These are phyloP conservation scores for Nemurella pictetii DNA, from an alignment of 2,888 invertebrate species.

Conservation along the genomic window DNA sequence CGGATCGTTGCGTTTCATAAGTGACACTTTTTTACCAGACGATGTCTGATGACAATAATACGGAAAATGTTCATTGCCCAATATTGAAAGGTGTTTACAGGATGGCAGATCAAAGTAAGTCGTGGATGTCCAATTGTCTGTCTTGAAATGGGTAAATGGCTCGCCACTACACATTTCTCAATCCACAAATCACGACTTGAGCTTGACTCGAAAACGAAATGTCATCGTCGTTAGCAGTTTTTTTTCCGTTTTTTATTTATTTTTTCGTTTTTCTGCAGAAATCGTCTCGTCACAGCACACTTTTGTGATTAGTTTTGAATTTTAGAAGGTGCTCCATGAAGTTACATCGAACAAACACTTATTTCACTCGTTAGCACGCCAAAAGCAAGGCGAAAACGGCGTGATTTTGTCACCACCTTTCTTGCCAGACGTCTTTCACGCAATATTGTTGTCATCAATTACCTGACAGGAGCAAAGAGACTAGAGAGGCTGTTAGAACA, in stretches of 20 bases:
- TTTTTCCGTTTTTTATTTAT: neutral
- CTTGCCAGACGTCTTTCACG: no score
- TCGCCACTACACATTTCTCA: neutral
- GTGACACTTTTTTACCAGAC: neutral
- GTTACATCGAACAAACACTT: neutral
- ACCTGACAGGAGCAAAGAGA: no score
- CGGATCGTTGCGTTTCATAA: neutral
- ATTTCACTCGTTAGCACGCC: no score
- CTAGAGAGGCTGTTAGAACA: no score
- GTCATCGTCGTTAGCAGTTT: neutral
- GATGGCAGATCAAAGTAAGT: neutral
- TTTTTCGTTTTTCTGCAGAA: no score
- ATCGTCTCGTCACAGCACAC: neutral
- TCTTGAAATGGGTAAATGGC: neutral
- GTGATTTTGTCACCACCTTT: no score
- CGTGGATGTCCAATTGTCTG: neutral
- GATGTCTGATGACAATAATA: no score
- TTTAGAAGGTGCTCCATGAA: neutral
- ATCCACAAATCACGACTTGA: neutral
- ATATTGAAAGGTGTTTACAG: neutral
- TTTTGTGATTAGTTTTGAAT: neutral
- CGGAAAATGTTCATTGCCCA: neutral
- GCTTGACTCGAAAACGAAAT: neutral
- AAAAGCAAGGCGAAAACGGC: neutral
- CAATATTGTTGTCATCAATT: no score